phyloP scores from a whole-genome alignment of 2,797 vertebrate genomes.

The Acanthurus leucopareius region DNA sequence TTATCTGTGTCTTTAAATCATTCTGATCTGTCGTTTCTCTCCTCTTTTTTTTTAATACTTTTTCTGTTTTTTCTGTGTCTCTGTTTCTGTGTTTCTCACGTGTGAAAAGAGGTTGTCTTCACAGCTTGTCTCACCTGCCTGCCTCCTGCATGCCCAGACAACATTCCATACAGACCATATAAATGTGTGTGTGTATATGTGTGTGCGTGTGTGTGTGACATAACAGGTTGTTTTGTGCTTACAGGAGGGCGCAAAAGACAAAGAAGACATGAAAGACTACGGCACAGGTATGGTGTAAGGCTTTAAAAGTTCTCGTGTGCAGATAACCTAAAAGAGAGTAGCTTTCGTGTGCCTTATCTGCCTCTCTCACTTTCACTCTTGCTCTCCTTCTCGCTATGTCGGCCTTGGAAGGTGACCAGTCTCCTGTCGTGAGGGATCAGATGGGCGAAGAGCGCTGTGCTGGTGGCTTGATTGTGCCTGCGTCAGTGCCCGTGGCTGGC shows the following conservation, averaged over 20 bases:
- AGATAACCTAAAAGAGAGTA: slow-evolving; percentile 11
- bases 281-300: slow-evolving; percentile 76
- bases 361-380: slow-evolving; percentile 36
- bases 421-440: slow-evolving; percentile 74
- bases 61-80: slow-evolving; percentile 46
- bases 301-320: slow-evolving; percentile 2
- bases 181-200: slow-evolving; percentile 25
- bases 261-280: slow-evolving; percentile 64
- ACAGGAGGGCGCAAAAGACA: slow-evolving; percentile 77
- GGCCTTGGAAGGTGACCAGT: slow-evolving; percentile 80
- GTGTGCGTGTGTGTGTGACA: slow-evolving; percentile 43
- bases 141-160: slow-evolving; percentile 75
- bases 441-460: slow-evolving; percentile 80
- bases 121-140: slow-evolving; percentile 67
- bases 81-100: slow-evolving; percentile 49
- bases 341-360: slow-evolving; percentile 37
- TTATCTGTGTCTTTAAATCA: slow-evolving; percentile 42
- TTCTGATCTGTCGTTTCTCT: slow-evolving; percentile 32
- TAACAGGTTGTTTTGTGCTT: slow-evolving; percentile 73
- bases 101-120: slow-evolving; percentile 47
- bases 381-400: slow-evolving; percentile 42
- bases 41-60: slow-evolving; percentile 11
- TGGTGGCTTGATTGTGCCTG: slow-evolving; percentile 68
- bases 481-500: slow-evolving; percentile 60
- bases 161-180: slow-evolving; percentile 71